Conservation (phyloP, 1,140 invertebrate species). For the Sarcophaga bullata region DNA sequence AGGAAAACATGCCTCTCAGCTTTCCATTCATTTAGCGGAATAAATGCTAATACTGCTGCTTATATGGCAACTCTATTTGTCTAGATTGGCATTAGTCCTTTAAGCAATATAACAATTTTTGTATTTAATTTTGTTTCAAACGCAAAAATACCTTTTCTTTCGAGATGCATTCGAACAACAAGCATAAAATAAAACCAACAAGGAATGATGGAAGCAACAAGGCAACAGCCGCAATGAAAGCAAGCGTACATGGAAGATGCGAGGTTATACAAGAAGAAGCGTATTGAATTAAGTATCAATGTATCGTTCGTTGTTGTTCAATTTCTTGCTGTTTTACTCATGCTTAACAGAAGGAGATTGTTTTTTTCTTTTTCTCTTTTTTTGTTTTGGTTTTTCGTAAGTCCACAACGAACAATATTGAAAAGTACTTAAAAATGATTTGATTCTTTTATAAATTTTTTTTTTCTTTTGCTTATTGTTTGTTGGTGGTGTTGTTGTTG, state of each 20-base stretch:
- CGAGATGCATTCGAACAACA: not conserved
- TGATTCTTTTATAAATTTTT: not conserved
- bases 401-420: slow-evolving; percentile 23
- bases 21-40: not conserved
- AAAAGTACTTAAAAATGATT: slow-evolving; percentile 18
- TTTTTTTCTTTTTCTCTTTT: too few relatives aligned
- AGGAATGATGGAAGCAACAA: not conserved
- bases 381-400: not conserved
- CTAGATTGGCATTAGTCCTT: not conserved
- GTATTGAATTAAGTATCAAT: too few relatives aligned
- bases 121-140: slow-evolving; percentile 12
- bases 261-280: too few relatives aligned
- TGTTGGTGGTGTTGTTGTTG: not conserved
- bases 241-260: not conserved
- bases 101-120: not conserved
- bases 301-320: too few relatives aligned
- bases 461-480: too few relatives aligned
- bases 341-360: too few relatives aligned
- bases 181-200: not conserved
- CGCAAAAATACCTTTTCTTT: slow-evolving; percentile 12
- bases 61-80: not conserved
- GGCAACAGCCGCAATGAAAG: not conserved
- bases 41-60: not conserved
- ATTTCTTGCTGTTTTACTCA: too few relatives aligned
- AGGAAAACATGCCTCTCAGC: too few relatives aligned